A percentile compares a stretch with the other conserved stretches of the same genome.
Conservation (phyloP, 2,113 vertebrate species). For the Bucco capensis region DNA sequence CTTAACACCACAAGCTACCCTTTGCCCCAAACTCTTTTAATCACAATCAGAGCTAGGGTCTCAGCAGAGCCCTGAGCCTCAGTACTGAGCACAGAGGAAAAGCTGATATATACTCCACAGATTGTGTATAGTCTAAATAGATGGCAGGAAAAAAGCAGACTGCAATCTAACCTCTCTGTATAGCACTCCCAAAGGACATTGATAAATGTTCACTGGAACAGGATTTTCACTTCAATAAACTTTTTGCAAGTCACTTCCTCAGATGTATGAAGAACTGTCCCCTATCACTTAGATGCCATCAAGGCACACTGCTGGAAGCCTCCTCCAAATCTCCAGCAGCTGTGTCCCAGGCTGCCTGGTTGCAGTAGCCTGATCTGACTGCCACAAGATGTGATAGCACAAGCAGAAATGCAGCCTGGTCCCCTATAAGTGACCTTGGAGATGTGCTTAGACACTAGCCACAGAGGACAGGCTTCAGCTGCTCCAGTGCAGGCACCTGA, state of each 20-base stretch:
- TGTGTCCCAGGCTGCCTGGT: background rate
- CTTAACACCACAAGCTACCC: slow-evolving; percentile 24
- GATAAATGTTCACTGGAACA: background rate
- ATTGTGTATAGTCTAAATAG: background rate
- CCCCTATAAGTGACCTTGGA: background rate
- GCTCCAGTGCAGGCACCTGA: background rate
- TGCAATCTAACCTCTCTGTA: background rate
- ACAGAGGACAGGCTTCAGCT: background rate
- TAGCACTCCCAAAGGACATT: background rate
- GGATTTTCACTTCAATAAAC: background rate
- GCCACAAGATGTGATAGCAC: rapidly evolving
- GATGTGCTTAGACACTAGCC: background rate
- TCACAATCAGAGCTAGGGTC: background rate
- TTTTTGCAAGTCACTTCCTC: background rate
- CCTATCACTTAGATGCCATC: background rate
- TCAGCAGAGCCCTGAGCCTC: background rate
- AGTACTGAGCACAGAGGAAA: background rate
- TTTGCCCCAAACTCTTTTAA: slow-evolving; percentile 26
- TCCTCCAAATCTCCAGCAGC: background rate
- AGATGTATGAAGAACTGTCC: background rate
- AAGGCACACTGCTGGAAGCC: rapidly evolving
- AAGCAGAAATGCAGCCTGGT: background rate
- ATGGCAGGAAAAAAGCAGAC: background rate
- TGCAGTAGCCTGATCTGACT: background rate
- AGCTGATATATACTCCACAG: background rate